Percentiles rank a stretch among this genome's conserved stretches.
Conservation (phyloP, 2,888 invertebrate genomes). For the Pandemis heparana region DNA sequence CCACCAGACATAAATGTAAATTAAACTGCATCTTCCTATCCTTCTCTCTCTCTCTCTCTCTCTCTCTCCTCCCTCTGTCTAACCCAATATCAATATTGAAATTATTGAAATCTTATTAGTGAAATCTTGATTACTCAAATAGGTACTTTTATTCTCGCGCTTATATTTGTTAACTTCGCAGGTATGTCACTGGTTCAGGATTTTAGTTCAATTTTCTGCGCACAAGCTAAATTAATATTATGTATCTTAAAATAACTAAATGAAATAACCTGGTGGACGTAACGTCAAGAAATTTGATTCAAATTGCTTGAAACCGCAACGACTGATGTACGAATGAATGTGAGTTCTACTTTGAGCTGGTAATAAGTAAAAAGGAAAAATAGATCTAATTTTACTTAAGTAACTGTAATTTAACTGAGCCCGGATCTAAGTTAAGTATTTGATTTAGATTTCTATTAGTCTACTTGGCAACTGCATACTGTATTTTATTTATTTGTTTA, state of each 20-base stretch:
- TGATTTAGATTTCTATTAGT: constrained; percentile 12
- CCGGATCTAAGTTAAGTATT: constrained; percentile 9
- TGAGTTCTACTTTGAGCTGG: not conserved
- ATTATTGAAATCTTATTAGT: no score
- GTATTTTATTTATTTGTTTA: constrained; percentile 55
- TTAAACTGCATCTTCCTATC: not conserved
- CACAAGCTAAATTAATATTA: not conserved
- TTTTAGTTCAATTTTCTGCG: not conserved
- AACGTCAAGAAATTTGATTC: not conserved
- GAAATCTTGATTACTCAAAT: not conserved
- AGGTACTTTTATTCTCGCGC: no score
- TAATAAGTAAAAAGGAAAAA: not conserved
- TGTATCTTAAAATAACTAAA: not conserved
- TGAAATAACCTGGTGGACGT: not conserved
- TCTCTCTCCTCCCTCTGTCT: no score
- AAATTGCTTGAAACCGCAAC: constrained; percentile 3
- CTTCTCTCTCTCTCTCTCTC: no score
- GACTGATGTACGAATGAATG: constrained; percentile 2
- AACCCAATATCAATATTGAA: no score
- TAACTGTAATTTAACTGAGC: constrained; percentile 1
- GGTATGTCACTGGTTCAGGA: not conserved
- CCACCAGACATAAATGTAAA: no score
- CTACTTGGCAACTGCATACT: not conserved
- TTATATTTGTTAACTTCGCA: not conserved
- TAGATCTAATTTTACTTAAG: not conserved